Conservation (phyloP, 2,888 invertebrate genomes). For the Empis livida region DNA sequence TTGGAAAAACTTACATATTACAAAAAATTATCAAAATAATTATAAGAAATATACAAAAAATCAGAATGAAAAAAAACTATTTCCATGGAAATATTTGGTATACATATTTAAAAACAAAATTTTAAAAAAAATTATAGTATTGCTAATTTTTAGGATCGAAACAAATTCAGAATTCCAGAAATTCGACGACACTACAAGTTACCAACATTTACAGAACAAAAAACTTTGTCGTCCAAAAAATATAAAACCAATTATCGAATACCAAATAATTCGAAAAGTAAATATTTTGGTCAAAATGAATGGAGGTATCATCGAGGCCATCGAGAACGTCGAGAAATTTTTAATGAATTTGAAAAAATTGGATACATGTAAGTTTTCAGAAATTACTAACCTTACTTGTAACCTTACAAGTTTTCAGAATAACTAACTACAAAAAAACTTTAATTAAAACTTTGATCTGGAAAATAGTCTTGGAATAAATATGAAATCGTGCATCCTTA, state of each 20-base stretch:
- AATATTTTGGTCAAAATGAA: neutral
- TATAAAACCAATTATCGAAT: neutral
- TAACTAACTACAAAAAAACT: neutral
- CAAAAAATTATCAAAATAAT: too few species aligned
- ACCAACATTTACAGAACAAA: constrained; percentile 11
- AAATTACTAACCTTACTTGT: too few species aligned
- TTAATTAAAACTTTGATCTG: too few species aligned
- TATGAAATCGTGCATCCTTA: constrained; percentile 40
- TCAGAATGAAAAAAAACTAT: too few species aligned
- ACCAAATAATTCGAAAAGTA: neutral
- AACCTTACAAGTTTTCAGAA: too few species aligned
- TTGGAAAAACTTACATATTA: too few species aligned
- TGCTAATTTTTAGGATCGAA: neutral
- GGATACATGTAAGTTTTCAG: constrained; percentile 17
- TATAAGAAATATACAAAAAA: too few species aligned
- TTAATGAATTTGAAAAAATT: constrained; percentile 19
- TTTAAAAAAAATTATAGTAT: too few species aligned
- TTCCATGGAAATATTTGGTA: too few species aligned
- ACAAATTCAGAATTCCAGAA: neutral
- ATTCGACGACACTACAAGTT: neutral
- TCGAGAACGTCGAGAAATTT: constrained; percentile 21
- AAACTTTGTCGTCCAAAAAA: constrained; percentile 7
- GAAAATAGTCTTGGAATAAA: constrained; percentile 15
- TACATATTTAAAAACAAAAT: too few species aligned
- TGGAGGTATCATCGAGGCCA: constrained; percentile 19